These are phyloP conservation scores for Agonopterix alstromeriana DNA, from an alignment of 2,888 invertebrate genomes.

Conservation along the genomic window DNA sequence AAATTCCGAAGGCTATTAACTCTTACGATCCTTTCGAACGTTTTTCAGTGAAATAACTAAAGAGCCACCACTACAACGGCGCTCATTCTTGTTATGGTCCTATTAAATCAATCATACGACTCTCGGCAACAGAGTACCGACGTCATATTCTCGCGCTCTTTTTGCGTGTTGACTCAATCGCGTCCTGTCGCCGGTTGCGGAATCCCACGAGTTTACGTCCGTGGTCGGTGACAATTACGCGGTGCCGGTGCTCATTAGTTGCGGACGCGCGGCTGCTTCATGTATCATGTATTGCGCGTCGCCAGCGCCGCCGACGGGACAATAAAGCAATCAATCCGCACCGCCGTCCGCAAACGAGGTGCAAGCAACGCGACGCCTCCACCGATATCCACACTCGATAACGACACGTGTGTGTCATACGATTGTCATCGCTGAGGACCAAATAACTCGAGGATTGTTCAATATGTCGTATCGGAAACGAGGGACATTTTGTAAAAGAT, in stretches of 20 bases:
- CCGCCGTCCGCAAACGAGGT: constrained; percentile 50
- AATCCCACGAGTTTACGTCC: constrained; percentile 30
- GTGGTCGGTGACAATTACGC: constrained; percentile 57
- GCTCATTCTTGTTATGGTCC: constrained; percentile 34
- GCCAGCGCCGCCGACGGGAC: constrained; percentile 40
- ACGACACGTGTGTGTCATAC: constrained; percentile 25
- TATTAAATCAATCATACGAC: constrained; percentile 46
- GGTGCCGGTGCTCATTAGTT: constrained; percentile 61
- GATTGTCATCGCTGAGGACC: constrained; percentile 11
- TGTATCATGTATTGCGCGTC: constrained; percentile 71
- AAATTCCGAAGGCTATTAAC: constrained; percentile 2
- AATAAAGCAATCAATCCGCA: constrained; percentile 73
- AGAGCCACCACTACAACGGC: constrained; percentile 23
- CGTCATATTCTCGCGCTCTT: constrained; percentile 41
- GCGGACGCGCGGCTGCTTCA: constrained; percentile 53
- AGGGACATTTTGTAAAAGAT: constrained; percentile 3
- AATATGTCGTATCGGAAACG: constrained; percentile 12
- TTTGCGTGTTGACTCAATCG: constrained; percentile 51
- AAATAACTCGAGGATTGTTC: constrained; percentile 10
- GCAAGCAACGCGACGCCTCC: constrained; percentile 29
- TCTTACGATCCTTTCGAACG: constrained; percentile 1
- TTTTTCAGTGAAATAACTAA: constrained; percentile 20
- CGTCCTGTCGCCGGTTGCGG: constrained; percentile 21
- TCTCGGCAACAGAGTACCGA: constrained; percentile 32
- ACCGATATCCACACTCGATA: constrained; percentile 25